Base-by-base conservation (phyloP, 1,140 invertebrate genomes). In the Streblospio benedicti region DNA sequence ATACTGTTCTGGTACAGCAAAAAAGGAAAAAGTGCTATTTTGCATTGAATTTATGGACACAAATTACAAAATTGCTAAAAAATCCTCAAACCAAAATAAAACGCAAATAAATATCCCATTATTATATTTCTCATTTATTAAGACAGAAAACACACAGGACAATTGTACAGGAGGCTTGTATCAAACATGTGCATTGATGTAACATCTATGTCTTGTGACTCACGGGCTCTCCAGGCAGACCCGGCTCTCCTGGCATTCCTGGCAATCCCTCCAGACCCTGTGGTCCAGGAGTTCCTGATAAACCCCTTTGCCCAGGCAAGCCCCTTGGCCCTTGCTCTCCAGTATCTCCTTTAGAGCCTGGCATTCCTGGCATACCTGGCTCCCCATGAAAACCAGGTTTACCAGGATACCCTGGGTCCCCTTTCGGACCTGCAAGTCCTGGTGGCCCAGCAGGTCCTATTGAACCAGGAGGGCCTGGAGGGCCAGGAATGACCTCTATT, bases 361-460 rank as follows among this genome's bases (percentile, higher is more conserved):
- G 49, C 16, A 52, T 35, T 1, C 66, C 66, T n/a, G 57, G 57
- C 57, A 59, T 59, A 32, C 57, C 57, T n/a, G 57, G 57, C 31
- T 59, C 57, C 25, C 57, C 57, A 35, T 59, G 57, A 31, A 59
- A 52, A 14, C 57, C 57, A 23, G 57, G 57, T 56, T 60, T 56
- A 6, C 59, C 59, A 25, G 59, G 51, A 38, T 38, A 47, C n/a
- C 59, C 59, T 18, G 59, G 59, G 30, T 51, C 57, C 16, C 57
- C 57, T 33, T 59, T 59, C 27, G 57, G 5, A 2, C 57, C 57
- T 4, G 47, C 28, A 4, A 18, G 20, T 3, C 59, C 59, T n/a
- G 59, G 35, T 3, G 20, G 33, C 20, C 59, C 59, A 51, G 43
- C 20, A 27, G 41, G 41, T 3, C 56, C 56, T 18, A 52, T 50